A percentile compares a stretch with the other conserved stretches of the same genome.
phyloP scores from a whole-genome alignment of 2,113 vertebrate genomes.

The Oxyruncus cristatus region DNA sequence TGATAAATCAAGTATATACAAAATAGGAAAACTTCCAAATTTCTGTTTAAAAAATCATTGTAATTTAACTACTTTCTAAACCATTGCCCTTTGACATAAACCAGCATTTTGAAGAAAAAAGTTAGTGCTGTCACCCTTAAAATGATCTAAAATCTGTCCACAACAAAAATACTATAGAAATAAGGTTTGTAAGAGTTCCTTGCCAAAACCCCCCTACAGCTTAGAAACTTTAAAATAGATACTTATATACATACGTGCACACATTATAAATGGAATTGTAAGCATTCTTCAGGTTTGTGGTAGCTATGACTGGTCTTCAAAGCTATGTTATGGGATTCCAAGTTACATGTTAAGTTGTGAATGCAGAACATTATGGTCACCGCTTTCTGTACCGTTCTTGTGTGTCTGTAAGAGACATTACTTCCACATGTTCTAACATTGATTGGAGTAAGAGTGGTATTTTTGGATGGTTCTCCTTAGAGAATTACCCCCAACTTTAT shows the following conservation, averaged over 20 bases:
- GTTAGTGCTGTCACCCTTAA: neutral
- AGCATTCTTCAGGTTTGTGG: neutral
- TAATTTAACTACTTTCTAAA: neutral
- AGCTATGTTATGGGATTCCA: neutral
- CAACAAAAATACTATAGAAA: neutral
- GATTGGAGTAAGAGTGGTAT: neutral
- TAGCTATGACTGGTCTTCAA: neutral
- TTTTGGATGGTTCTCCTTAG: neutral
- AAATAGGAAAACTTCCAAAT: neutral
- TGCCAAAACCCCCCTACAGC: neutral
- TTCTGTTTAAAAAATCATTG: neutral
- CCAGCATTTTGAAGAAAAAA: neutral
- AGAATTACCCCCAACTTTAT: fast-evolving
- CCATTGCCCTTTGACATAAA: neutral
- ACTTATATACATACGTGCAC: fast-evolving
- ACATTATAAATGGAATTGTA: neutral
- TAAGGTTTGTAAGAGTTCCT: neutral
- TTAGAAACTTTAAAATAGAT: neutral
- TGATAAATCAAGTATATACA: neutral
- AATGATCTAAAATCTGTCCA: neutral
- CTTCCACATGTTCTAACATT: neutral
- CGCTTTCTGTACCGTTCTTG: neutral
- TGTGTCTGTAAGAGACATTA: neutral
- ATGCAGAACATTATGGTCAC: neutral
- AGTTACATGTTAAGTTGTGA: neutral